Conservation (phyloP, 2,797 vertebrate genomes). For the Spinus pinus region DNA sequence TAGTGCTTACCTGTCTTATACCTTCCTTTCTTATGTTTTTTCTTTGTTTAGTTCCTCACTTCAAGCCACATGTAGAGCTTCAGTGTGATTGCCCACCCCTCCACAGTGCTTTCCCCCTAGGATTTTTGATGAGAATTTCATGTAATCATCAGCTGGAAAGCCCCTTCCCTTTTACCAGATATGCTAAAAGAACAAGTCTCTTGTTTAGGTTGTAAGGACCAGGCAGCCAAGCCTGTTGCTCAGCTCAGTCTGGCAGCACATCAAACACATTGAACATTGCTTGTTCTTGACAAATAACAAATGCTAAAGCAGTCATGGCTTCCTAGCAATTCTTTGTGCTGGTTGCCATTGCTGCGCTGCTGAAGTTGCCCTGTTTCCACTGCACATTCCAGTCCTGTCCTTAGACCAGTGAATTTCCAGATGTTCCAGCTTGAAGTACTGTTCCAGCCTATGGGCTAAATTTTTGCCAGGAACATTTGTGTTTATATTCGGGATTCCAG, state of each 20-base stretch:
- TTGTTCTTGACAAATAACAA: neutral
- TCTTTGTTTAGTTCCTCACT: neutral
- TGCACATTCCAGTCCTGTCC: neutral
- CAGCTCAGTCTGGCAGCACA: neutral
- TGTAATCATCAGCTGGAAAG: neutral
- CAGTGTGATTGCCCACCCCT: neutral
- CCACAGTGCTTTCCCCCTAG: neutral
- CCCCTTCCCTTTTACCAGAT: neutral
- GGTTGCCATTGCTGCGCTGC: fast-evolving
- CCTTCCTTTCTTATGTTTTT: neutral
- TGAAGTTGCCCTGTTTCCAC: neutral
- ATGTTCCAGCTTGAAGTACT: neutral
- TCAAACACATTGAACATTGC: neutral
- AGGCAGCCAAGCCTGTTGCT: neutral
- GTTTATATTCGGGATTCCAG: neutral
- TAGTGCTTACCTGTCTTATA: neutral
- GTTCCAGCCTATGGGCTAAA: neutral
- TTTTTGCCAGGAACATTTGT: neutral
- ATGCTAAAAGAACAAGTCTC: neutral
- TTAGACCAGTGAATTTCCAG: neutral
- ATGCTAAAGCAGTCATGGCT: neutral
- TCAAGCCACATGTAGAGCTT: neutral
- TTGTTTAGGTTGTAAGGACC: neutral
- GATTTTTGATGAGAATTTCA: neutral
- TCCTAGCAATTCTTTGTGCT: neutral